A percentile compares a stretch with the other conserved stretches of the same genome.
These are phyloP conservation scores for Pterostichus madidus DNA, from an alignment of 2,888 invertebrate species.

Conservation along the genomic window DNA sequence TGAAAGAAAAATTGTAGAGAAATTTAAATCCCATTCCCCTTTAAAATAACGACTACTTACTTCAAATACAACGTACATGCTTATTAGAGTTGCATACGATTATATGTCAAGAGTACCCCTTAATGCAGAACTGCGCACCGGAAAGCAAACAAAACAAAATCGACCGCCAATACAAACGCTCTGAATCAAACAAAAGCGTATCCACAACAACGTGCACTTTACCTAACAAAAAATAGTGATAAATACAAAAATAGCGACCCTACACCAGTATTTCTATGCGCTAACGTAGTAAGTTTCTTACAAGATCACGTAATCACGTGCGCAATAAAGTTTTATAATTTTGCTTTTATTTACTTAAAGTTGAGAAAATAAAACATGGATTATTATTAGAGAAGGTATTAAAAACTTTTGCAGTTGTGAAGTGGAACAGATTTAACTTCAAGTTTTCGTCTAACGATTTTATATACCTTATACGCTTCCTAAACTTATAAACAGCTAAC, in stretches of 20 bases:
- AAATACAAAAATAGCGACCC: conserved; percentile 7
- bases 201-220: conserved; percentile 13
- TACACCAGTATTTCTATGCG: background rate
- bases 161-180: conserved; percentile 1
- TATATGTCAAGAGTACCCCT: background rate
- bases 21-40: conserved; percentile 3
- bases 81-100: background rate
- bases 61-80: background rate
- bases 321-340: conserved; percentile 4
- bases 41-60: background rate
- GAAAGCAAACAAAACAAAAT: conserved; percentile 27
- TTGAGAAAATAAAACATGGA: conserved; percentile 42
- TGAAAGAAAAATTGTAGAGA: background rate
- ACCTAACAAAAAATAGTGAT: conserved; percentile 23
- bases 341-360: conserved; percentile 24
- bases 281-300: no score
- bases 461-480: background rate
- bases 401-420: conserved; percentile 11
- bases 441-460: background rate
- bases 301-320: no score
- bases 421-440: background rate
- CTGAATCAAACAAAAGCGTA: conserved; percentile 12
- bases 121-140: background rate
- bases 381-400: conserved; percentile 41
- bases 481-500: background rate